Evolutionary conservation across 2,888 invertebrate species (phyloP), one percentile per base, ranked within the genome.

Genomic region (Ligdia adustata): DNA sequence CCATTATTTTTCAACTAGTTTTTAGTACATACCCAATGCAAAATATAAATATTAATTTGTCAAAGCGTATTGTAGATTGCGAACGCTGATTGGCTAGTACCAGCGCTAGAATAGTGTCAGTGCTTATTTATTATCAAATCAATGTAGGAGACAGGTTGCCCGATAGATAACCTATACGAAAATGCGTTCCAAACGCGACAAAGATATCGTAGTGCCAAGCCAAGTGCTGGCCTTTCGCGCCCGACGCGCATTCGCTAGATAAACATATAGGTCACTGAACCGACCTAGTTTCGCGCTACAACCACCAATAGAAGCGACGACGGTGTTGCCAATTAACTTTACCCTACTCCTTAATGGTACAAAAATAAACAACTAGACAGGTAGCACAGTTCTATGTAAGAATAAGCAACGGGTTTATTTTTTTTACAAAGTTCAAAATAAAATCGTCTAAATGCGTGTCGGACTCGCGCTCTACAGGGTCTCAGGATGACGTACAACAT

Each of bases 231-330:
- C 69, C 70, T 75, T 78, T 74, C 75, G 77, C 76, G 76, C 73
- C 72, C 66, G 57, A 60, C 67, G 69, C 74, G 77, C 85, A 83
- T 85, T 86, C 80, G 74, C 79, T 87, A 89, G 89, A 89, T 88
- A 90, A 90, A 90, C 90, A 90, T 84, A 88, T 89, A 75, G 90
- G 89, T 87, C 88, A 84, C 76, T 90, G 90, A 90, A 89, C 90
- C 86, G 89, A 88, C 90, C 90, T 68, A 90, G 84, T 85, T 90
- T 82, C 70, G 58, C 70, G 58, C 69, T 66, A 47, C 67, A 73
- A 66, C 66, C 33, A 9, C 33, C 37, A 48, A 33, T 42, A 42
- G 40, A 35, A 22, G 16, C 39, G 16, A 18, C 9, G 1, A 11
- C 13, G 15, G 48, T 49, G 38, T 49, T 42, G 48, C 48, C 38